phyloP scores from a whole-genome alignment of 2,113 vertebrate genomes.

The Prinia subflava region DNA sequence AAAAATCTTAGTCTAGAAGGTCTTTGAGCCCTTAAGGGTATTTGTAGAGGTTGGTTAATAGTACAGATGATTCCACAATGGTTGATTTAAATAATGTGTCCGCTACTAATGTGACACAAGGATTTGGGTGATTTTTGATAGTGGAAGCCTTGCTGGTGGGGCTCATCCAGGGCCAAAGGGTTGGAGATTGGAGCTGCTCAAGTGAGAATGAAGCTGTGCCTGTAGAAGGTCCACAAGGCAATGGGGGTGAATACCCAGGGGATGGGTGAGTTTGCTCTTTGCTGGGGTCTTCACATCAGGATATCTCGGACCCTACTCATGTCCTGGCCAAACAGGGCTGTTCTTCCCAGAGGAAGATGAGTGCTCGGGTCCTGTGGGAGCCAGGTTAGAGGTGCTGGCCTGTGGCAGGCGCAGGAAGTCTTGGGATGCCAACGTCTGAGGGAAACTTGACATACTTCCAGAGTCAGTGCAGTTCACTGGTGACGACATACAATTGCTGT shows the following conservation, averaged over 20 bases:
- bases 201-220: neutral
- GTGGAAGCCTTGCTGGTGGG: neutral
- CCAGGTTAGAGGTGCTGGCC: accelerated
- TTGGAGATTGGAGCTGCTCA: neutral
- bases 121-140: neutral
- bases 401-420: neutral
- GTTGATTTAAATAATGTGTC: neutral
- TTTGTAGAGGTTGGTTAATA: neutral
- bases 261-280: neutral
- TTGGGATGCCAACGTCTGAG: neutral
- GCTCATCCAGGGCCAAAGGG: neutral
- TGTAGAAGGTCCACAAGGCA: neutral
- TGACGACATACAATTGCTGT: slow-evolving; percentile 72
- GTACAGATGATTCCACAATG: neutral
- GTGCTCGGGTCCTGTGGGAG: accelerated
- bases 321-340: neutral
- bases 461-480: slow-evolving; percentile 50
- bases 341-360: neutral
- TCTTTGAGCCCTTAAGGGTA: neutral
- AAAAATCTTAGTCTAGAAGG: neutral
- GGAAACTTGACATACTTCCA: slow-evolving; percentile 46
- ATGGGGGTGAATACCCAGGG: neutral
- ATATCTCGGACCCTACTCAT: accelerated
- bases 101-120: neutral
- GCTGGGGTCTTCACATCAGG: neutral